These are phyloP conservation scores for Octopus sinensis DNA, from an alignment of 1,140 invertebrate genomes.

Conservation along the genomic window DNA sequence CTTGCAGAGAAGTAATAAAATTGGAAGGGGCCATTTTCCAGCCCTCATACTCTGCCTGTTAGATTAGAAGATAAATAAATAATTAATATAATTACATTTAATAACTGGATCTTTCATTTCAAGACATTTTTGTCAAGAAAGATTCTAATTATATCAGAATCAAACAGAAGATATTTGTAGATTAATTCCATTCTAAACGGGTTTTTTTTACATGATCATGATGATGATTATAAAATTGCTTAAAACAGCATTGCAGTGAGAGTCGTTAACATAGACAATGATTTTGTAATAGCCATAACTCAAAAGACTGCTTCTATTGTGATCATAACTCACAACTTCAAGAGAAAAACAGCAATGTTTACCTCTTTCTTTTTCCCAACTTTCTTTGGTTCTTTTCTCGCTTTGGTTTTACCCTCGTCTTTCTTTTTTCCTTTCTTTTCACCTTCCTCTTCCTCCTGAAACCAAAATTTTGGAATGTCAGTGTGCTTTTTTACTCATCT, in stretches of 20 bases:
- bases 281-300: too few species aligned
- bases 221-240: too few species aligned
- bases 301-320: too few species aligned
- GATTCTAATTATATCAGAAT: too few species aligned
- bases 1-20: slow-evolving; percentile 54
- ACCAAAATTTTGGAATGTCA: slow-evolving; percentile 1
- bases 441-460: slow-evolving; percentile 52
- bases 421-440: slow-evolving; percentile 37
- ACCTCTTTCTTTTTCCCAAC: slow-evolving; percentile 50
- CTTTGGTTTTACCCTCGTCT: slow-evolving; percentile 47
- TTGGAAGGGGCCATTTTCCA: slow-evolving; percentile 57
- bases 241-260: too few species aligned
- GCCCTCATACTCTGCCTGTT: slow-evolving; percentile 57
- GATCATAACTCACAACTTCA: too few species aligned
- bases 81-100: not conserved
- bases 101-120: not conserved
- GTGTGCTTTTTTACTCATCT: too few species aligned
- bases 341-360: not conserved
- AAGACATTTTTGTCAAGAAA: not conserved
- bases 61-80: not conserved
- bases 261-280: too few species aligned
- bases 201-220: too few species aligned
- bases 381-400: slow-evolving; percentile 53
- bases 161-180: too few species aligned
- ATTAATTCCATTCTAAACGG: too few species aligned